phyloP scores from a whole-genome alignment of 2,888 invertebrate genomes.

The Allacma fusca region DNA sequence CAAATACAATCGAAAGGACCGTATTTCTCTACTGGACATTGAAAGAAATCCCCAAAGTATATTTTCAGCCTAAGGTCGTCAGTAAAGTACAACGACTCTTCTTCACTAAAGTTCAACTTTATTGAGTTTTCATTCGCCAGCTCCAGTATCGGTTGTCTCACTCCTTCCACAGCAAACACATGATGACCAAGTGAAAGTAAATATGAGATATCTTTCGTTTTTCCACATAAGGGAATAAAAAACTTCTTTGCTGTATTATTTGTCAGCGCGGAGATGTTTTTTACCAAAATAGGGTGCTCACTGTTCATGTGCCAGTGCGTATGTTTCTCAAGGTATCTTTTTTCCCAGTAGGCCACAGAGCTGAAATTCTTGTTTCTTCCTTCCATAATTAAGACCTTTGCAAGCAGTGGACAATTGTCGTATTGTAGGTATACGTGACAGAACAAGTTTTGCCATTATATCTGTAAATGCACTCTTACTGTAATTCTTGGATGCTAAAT shows the following conservation, averaged over 20 bases:
- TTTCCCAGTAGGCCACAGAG: no score
- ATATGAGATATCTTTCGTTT: constrained; percentile 61
- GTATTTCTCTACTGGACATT: constrained; percentile 47
- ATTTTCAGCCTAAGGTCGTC: constrained; percentile 47
- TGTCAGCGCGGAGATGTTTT: no score
- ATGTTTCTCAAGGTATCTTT: no score
- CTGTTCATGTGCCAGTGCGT: no score
- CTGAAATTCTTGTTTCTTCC: no score
- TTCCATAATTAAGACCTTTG: no score
- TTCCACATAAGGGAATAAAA: constrained; percentile 62
- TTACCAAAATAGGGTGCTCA: no score
- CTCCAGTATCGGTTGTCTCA: constrained; percentile 53
- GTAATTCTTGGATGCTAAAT: no score
- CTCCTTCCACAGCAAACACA: constrained; percentile 61
- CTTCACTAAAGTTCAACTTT: constrained; percentile 40
- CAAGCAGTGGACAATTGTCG: no score
- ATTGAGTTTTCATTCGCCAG: constrained; percentile 44
- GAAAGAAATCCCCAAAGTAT: constrained; percentile 53
- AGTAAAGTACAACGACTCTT: constrained; percentile 35
- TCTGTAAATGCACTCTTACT: no score
- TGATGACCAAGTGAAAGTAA: constrained; percentile 60
- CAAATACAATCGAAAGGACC: constrained; percentile 51
- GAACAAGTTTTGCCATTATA: no score
- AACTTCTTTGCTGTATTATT: constrained; percentile 43
- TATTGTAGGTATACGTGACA: no score